Evolutionary conservation across 2,113 vertebrate genomes (phyloP).

Genomic region (Polypterus bichir): DNA sequence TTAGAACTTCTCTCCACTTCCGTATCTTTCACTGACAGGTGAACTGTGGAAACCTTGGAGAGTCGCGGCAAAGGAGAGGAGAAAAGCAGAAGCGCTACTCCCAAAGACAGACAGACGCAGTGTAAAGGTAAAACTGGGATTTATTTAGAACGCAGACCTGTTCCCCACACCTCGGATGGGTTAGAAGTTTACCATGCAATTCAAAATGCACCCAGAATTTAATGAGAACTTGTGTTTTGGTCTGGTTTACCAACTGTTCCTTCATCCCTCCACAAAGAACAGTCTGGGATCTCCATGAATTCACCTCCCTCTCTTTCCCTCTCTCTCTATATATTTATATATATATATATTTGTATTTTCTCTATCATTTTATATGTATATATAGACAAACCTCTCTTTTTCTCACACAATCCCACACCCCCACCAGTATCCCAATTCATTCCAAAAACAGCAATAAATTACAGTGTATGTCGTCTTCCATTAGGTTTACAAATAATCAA

Average conservation of each 20-base stretch:
- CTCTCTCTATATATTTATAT: conserved; percentile 28
- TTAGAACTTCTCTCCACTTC: too few relatives aligned
- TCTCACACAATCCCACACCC: conserved; percentile 17
- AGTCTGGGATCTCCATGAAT: neutral
- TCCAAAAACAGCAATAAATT: conserved; percentile 18
- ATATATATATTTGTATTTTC: conserved; percentile 33
- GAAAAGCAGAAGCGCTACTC: neutral
- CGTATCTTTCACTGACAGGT: too few relatives aligned
- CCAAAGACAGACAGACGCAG: neutral
- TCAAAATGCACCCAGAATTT: neutral
- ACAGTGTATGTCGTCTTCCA: conserved; percentile 38
- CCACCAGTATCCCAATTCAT: conserved; percentile 24
- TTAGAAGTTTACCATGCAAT: neutral
- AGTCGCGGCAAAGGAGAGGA: too few relatives aligned
- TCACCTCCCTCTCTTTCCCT: neutral
- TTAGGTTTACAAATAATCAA: neutral
- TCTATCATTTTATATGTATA: conserved; percentile 28
- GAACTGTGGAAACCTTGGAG: too few relatives aligned
- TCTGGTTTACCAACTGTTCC: neutral
- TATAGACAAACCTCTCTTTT: conserved; percentile 42
- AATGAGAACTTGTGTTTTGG: neutral
- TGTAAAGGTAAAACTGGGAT: conserved; percentile 3
- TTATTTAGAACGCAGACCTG: neutral
- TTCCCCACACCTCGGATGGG: neutral
- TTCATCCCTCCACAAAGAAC: neutral